Base-by-base conservation (phyloP, 2,797 vertebrate species). In the Gambelia wislizenii region DNA sequence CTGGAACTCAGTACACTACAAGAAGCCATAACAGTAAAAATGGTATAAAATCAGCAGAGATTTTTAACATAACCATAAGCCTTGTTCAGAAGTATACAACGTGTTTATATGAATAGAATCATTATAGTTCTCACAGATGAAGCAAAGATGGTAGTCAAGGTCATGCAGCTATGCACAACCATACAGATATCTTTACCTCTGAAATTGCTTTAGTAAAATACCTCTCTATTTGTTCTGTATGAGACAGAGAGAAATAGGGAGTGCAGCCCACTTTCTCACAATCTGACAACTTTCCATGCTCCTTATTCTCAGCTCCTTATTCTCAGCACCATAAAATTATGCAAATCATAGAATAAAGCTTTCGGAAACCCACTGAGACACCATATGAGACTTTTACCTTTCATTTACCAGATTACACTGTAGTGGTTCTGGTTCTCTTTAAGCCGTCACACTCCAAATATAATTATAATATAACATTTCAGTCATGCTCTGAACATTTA, bases 401-500 rank as follows among this genome's bases (percentile, higher is more conserved):
- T 59, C 54, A 76, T 88, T 87, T 4, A 77, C 42, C 83, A 89
- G 82, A n/a, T 84, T 91, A 91, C 2, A 1, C 14, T 84, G 0
- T 87, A 88, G 82, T n/a, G 81, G 27, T 84, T 87, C 61, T 87
- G 52, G 2, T 79, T 44, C n/a, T 91, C 61, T 64, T 59, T 69
- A 91, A 56, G 2, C 30, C 84, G 56, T 47, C 80, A n/a, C 30
- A 91, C 56, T 91, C 64, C 61, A 91, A 89, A 84, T 87, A 75
- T 72, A 91, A 90, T 72, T 92, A 75, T 87, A 91, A 75, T 80
- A 85, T 88, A 89, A 83, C 2, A 87, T 91, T 96, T 93, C 47
- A 81, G 75, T 92, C 92, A 36, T n/a, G 75, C 69, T 89, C 70
- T 90, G 33, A 92, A 79, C 4, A 82, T 80, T 91, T 84, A 83